These are phyloP conservation scores for Xyrauchen texanus DNA, from an alignment of 2,113 vertebrate genomes.

Conservation along the genomic window DNA sequence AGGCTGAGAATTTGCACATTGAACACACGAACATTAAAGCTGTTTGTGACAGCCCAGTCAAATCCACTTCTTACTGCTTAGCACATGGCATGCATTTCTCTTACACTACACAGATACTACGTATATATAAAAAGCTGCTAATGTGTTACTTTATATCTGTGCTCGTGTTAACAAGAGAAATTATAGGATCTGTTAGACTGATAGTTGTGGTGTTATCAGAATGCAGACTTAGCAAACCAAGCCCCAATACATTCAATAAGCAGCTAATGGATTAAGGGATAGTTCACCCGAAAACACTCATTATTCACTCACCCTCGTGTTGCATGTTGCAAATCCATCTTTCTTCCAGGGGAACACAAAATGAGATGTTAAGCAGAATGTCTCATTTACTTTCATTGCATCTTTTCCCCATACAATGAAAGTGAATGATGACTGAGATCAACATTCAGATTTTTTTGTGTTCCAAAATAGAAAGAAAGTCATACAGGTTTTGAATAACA, in stretches of 20 bases:
- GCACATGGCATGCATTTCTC: slow-evolving; percentile 33
- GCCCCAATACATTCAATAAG: neutral
- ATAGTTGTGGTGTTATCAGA: neutral
- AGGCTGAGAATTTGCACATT: slow-evolving; percentile 53
- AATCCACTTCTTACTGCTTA: slow-evolving; percentile 48
- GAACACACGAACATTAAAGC: slow-evolving; percentile 50
- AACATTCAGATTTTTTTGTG: too few relatives aligned
- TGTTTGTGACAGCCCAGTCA: slow-evolving; percentile 48
- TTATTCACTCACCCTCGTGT: too few relatives aligned
- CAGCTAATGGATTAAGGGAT: neutral
- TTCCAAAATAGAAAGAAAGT: too few relatives aligned
- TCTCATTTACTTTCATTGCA: too few relatives aligned
- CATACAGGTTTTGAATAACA: too few relatives aligned
- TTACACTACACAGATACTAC: slow-evolving; percentile 18
- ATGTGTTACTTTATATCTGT: slow-evolving; percentile 23
- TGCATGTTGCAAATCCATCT: too few relatives aligned
- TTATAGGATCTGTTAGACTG: slow-evolving; percentile 15
- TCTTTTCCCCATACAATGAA: too few relatives aligned
- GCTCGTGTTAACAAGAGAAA: slow-evolving; percentile 14
- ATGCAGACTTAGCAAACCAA: neutral
- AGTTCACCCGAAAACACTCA: too few relatives aligned
- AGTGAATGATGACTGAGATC: too few relatives aligned
- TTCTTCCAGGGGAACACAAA: too few relatives aligned
- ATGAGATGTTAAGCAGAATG: too few relatives aligned
- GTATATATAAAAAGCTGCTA: slow-evolving; percentile 16